Percentiles rank a stretch among this genome's conserved stretches.
These are phyloP conservation scores for Anguilla pacifica DNA, from an alignment of 2,797 vertebrate species.

Conservation along the genomic window DNA sequence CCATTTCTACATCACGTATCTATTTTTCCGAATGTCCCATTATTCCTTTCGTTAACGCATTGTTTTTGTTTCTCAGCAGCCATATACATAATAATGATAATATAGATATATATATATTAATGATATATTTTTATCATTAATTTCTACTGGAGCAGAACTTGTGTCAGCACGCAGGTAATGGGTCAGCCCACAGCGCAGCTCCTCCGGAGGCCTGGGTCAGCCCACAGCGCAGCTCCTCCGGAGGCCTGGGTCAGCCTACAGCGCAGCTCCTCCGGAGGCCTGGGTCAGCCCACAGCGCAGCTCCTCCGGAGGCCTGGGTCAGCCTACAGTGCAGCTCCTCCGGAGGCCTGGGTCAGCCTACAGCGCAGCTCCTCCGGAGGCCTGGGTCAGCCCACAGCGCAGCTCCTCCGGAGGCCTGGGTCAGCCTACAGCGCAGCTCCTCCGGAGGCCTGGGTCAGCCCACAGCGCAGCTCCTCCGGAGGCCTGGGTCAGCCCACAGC, in stretches of 20 bases:
- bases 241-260: constrained; percentile 25
- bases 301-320: constrained; percentile 30
- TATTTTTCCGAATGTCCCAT: too few relatives aligned
- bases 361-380: constrained; percentile 33
- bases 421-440: constrained; percentile 32
- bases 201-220: constrained; percentile 25
- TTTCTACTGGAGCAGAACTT: not conserved
- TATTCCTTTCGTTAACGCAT: too few relatives aligned
- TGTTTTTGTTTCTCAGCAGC: too few relatives aligned
- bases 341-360: constrained; percentile 22
- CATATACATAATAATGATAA: too few relatives aligned
- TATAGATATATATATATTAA: too few relatives aligned
- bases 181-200: constrained; percentile 33
- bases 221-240: constrained; percentile 31
- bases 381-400: constrained; percentile 27
- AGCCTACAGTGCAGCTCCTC: constrained; percentile 30
- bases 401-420: constrained; percentile 31
- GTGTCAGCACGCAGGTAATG: constrained; percentile 16
- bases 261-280: constrained; percentile 33
- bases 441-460: constrained; percentile 23
- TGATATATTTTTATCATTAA: not conserved
- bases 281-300: constrained; percentile 28
- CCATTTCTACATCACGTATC: too few relatives aligned
- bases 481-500: constrained; percentile 26
- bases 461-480: constrained; percentile 33